These are phyloP conservation scores for Parus major DNA, from an alignment of 2,113 vertebrate species.

Conservation along the genomic window DNA sequence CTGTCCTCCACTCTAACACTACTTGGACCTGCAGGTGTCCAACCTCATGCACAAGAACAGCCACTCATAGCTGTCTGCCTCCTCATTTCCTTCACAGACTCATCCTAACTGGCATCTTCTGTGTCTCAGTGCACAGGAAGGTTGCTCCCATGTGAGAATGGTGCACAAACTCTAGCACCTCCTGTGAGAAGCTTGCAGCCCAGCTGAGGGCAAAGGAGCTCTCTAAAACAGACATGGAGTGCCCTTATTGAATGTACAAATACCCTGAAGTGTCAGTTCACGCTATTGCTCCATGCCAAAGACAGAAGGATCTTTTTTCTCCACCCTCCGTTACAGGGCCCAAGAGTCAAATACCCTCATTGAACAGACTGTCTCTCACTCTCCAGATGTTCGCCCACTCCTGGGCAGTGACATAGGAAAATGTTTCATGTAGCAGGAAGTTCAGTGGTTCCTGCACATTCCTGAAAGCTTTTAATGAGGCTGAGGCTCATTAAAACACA, in stretches of 20 bases:
- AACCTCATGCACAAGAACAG: background rate
- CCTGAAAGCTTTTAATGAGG: conserved; percentile 35
- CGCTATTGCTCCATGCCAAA: background rate
- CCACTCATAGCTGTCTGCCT: background rate
- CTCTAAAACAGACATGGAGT: background rate
- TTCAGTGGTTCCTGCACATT: conserved; percentile 17
- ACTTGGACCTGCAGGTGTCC: background rate
- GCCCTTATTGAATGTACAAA: background rate
- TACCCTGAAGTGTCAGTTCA: background rate
- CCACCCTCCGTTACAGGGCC: background rate
- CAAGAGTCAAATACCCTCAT: background rate
- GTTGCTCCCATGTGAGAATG: background rate
- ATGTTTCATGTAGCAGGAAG: conserved; percentile 23
- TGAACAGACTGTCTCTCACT: background rate
- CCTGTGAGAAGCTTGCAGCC: background rate
- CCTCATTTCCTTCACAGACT: background rate
- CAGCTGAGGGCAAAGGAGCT: background rate
- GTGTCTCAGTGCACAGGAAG: background rate
- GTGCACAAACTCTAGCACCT: background rate
- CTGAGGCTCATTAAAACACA: conserved; percentile 47
- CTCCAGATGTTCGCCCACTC: conserved; percentile 56
- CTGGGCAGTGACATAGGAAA: conserved; percentile 54
- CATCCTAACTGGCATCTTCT: background rate
- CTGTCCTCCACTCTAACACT: background rate
- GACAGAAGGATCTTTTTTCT: background rate